Conservation (phyloP, 2,888 invertebrate genomes). For the Pherbina coryleti region DNA sequence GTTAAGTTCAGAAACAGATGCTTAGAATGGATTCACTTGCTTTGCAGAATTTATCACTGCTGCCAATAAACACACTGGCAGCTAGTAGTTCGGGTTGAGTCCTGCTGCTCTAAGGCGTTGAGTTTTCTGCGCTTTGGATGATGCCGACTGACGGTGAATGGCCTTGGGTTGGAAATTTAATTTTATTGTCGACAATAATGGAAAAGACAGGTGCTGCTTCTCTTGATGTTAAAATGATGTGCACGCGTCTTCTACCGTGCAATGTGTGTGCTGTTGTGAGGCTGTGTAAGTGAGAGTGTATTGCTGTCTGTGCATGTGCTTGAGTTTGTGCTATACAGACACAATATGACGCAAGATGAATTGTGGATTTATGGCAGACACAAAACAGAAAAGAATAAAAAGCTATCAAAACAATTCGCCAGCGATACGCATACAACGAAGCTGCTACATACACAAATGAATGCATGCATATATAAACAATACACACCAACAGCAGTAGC, state of each 20-base stretch:
- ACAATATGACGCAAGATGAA: conserved; percentile 61
- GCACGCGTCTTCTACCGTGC: neutral
- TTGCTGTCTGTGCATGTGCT: neutral
- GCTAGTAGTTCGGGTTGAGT: neutral
- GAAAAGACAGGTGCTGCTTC: conserved; percentile 50
- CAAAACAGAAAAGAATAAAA: conserved; percentile 43
- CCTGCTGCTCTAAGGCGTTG: neutral
- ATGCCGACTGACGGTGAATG: conserved; percentile 7
- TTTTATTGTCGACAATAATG: conserved; percentile 52
- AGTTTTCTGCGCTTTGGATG: neutral
- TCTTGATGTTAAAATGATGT: conserved; percentile 34
- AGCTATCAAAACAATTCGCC: neutral
- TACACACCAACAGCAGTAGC: neutral
- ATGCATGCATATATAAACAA: too few relatives aligned
- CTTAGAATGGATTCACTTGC: neutral
- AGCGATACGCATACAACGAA: neutral
- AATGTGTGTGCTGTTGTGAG: neutral
- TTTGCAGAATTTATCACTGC: conserved; percentile 10
- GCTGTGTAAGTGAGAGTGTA: neutral
- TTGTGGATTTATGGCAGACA: conserved; percentile 65
- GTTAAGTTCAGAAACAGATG: conserved; percentile 1
- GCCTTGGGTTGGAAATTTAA: conserved; percentile 42
- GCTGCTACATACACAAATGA: too few relatives aligned
- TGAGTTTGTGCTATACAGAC: neutral
- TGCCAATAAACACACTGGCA: neutral